Base-by-base conservation (phyloP, 2,113 vertebrate genomes). In the Sisor rabdophorus region DNA sequence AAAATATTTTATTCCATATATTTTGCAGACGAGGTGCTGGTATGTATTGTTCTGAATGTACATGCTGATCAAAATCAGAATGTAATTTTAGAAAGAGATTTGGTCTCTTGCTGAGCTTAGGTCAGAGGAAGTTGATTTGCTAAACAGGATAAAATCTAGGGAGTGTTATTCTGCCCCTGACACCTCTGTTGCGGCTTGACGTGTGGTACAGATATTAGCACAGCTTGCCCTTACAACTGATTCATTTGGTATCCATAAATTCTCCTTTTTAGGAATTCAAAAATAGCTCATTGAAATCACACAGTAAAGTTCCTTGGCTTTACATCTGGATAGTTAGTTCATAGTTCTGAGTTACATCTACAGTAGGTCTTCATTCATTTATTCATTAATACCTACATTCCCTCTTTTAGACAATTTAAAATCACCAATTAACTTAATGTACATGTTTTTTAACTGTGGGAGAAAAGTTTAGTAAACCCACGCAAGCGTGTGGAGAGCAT, bases 161-260 rank as follows among this genome's bases (percentile, higher is more conserved):
- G 26, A 67, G 44, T n/a, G 20, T 20, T 40, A 44, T 32, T 4
- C 4, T 44, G 40, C 40, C 32, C 11, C 67, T 26, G 59, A 19
- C 26, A 50, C 68, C 78, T 82, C 75, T 78, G 79, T 60, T 77
- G 12, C 32, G 17, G 26, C 11, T 54, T 63, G 78, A 69, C 19
- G 47, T 48, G n/a, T 28, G 20, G 65, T 61, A 36, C 11, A 44
- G 17, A 36, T 47, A 48, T 58, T 26, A 67, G 48, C 22, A 40
- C 75, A 61, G 76, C 81, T 86, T 16, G 12, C 69, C 77, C 83
- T 85, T 68, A 67, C 65, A 2, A 22, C 53, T 17, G 65, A 78
- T 87, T 86, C 85, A 83, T 85, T 67, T 79, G 75, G 30, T 22
- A 58, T 44, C 68, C 9, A 17, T 53, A 56, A 48, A 44, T 13